Percentiles rank a stretch among this genome's conserved stretches.
These are phyloP conservation scores for Paralichthys olivaceus DNA, from an alignment of 2,113 vertebrate species.

Conservation along the genomic window DNA sequence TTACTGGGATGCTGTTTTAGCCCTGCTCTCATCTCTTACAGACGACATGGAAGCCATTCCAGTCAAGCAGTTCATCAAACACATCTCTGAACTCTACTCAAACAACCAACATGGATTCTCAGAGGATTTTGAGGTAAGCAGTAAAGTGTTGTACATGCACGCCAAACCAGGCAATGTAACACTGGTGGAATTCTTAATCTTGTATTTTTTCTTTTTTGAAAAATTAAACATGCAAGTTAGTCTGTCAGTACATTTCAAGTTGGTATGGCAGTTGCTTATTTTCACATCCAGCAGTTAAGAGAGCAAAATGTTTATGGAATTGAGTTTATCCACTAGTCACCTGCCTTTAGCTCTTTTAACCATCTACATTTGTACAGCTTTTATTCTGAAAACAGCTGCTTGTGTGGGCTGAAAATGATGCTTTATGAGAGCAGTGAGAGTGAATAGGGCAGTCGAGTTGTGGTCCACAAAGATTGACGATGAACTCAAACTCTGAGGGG, in stretches of 20 bases:
- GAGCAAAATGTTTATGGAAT: neutral
- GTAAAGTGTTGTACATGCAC: neutral
- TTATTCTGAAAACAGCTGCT: neutral
- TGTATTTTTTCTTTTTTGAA: neutral
- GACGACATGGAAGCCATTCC: conserved; percentile 95
- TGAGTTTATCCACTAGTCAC: neutral
- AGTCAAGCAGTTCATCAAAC: conserved; percentile 93
- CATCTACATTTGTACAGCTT: neutral
- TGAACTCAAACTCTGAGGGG: neutral
- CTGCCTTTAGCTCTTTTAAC: neutral
- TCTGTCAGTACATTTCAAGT: neutral
- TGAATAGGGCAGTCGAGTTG: neutral
- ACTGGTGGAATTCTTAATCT: neutral
- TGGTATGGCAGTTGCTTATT: neutral
- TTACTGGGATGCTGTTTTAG: neutral
- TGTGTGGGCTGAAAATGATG: too few species aligned
- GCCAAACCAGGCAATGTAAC: too few species aligned
- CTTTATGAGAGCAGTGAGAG: neutral
- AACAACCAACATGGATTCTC: conserved; percentile 94
- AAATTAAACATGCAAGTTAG: too few species aligned
- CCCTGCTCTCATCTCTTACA: conserved; percentile 68
- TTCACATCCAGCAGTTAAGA: neutral
- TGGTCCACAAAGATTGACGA: neutral
- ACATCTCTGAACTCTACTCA: conserved; percentile 89
- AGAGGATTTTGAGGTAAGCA: conserved; percentile 93